A percentile compares a stretch with the other conserved stretches of the same genome.
Conservation (phyloP, 92 coral and sea anemone species). For the Micromussa lordhowensis region DNA sequence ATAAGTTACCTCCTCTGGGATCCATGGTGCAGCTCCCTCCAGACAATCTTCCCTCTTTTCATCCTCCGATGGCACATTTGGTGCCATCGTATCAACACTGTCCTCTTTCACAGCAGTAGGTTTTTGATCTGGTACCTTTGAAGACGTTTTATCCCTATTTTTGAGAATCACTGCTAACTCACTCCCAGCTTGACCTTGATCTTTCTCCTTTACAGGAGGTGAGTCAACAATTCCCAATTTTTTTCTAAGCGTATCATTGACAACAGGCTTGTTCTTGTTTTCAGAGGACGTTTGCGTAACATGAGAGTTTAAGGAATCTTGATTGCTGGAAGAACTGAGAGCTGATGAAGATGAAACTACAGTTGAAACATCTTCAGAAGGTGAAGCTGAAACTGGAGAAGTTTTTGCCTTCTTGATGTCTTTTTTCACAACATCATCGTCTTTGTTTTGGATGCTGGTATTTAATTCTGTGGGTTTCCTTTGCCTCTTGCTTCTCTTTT, state of each 20-base stretch:
- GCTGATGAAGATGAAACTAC: background rate
- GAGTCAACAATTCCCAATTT: background rate
- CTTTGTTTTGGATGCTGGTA: background rate
- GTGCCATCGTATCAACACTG: background rate
- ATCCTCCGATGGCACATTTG: background rate
- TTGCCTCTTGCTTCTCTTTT: slow-evolving; percentile 22
- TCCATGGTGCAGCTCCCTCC: background rate
- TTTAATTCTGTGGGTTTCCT: slow-evolving; percentile 22
- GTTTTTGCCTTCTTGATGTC: background rate
- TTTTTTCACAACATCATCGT: background rate
- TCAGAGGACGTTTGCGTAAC: background rate
- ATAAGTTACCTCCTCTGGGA: slow-evolving; percentile 15
- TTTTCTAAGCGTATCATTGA: background rate
- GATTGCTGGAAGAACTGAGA: background rate
- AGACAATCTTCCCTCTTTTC: background rate
- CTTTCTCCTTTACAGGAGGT: background rate
- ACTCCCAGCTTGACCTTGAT: background rate
- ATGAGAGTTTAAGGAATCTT: background rate
- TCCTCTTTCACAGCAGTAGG: background rate
- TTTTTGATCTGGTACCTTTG: background rate
- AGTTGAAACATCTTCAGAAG: background rate
- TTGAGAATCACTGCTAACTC: background rate
- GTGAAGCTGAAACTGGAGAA: background rate
- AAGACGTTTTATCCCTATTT: background rate
- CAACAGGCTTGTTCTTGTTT: background rate